Conservation (phyloP, 2,113 vertebrate species). For the Larimichthys polyactis region DNA sequence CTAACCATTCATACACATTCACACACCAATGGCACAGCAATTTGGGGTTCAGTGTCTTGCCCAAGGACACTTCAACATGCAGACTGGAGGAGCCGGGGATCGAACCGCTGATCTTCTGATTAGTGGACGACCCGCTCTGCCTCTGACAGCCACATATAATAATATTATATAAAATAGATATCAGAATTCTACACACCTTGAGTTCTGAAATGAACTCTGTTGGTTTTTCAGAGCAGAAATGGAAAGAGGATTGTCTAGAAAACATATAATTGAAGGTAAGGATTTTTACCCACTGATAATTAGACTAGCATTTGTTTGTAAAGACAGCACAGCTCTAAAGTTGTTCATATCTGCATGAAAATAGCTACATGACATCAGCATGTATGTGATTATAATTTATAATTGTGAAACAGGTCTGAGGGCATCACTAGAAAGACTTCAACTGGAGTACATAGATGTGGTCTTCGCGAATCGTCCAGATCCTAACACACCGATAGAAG, state of each 20-base stretch:
- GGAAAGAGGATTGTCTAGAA: constrained; percentile 92
- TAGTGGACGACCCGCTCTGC: no score
- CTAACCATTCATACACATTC: no score
- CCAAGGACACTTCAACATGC: no score
- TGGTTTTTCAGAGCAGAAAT: constrained; percentile 91
- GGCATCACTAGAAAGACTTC: constrained; percentile 91
- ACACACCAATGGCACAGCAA: no score
- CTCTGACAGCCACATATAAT: no score
- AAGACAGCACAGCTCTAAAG: background rate
- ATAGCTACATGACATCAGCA: background rate
- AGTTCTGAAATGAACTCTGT: constrained; percentile 10
- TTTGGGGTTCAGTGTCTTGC: no score
- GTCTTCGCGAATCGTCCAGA: constrained; percentile 95
- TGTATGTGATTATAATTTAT: background rate
- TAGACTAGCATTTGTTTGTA: no score
- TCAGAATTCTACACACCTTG: background rate
- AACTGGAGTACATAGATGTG: constrained; percentile 94
- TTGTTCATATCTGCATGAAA: background rate
- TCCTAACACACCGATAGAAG: constrained; percentile 96
- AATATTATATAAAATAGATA: background rate
- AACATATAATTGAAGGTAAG: constrained; percentile 97
- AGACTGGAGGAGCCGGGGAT: no score
- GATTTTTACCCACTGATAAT: background rate
- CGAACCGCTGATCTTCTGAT: no score
- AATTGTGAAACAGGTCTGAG: constrained; percentile 85